Base-by-base conservation (phyloP, 2,888 invertebrate species). In the Meiosimyza platycephala region DNA sequence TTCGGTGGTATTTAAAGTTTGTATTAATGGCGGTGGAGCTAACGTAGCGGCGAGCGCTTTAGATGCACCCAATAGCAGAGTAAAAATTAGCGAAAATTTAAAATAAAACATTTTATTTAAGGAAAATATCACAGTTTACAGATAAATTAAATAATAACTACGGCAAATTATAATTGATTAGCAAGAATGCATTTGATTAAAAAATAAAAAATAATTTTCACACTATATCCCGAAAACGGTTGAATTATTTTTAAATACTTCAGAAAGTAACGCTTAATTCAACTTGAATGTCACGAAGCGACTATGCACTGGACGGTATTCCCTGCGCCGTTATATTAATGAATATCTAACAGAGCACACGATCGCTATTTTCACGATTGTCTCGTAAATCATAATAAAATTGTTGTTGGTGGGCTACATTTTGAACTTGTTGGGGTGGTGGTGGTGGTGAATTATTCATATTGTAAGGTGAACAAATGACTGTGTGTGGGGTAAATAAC, bases 1-100 rank as follows among this genome's bases (percentile, higher is more conserved):
- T 63, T 79, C 81, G 9, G 76, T 77, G 13, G 78, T 75, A 60
- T 81, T 79, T 5, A 80, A 76, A 0, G 83, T 82, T 50, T 79
- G 80, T 52, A 84, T 81, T 18, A 76, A 4, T 2, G 83, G 80
- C n/a, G 82, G 80, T 1, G 85, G 83, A 12, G 79, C 76, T 2
- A 74, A 57, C 9, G 77, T 76, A 2, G 79, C 77, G 48, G 74
- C 73, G 48, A 69, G 70, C 51, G 66, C 71, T 64, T 69, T 15
- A 3, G 22, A 76, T 11, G 67, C 60, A 57, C 71, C 40, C 64
- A 72, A 40, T 33, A 76, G 18, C 6, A 67, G 52, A 3, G 48
- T 50, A 59, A 47, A 68, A 69, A 72, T 60, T n/a, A 62, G 69
- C 28, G 72, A 7, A 57, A 71, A 71, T 63, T 77, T 71, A 47